Percentiles rank a stretch among this genome's conserved stretches.
phyloP scores from a whole-genome alignment of 2,888 invertebrate genomes.

The Maniola hyperantus region DNA sequence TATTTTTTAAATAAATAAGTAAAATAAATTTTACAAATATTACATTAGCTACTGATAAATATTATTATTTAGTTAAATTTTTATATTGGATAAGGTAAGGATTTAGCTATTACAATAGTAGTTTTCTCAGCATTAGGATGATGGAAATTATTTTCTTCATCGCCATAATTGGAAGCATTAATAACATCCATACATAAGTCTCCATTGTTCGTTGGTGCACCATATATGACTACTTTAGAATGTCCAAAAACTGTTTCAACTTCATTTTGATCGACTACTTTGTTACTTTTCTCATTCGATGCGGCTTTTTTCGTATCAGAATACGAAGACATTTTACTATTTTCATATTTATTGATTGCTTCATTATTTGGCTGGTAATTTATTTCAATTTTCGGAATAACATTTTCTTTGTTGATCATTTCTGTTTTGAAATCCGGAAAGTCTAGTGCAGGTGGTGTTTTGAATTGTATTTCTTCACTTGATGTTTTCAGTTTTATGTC shows the following conservation, averaged over 20 bases:
- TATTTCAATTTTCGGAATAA: conserved; percentile 8
- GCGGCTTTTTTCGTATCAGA: conserved; percentile 29
- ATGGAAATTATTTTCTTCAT: neutral
- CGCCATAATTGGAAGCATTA: neutral
- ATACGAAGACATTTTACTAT: conserved; percentile 21
- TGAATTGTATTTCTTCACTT: conserved; percentile 46
- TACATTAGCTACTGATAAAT: too few species aligned
- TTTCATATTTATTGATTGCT: conserved; percentile 19
- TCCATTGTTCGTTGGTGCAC: conserved; percentile 24
- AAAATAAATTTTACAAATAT: too few species aligned
- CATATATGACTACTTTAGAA: conserved; percentile 67
- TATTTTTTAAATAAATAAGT: too few species aligned
- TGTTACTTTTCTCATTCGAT: conserved; percentile 26
- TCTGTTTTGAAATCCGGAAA: conserved; percentile 62
- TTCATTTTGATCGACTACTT: conserved; percentile 30
- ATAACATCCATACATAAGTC: neutral
- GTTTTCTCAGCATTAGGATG: neutral
- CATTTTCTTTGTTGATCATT: conserved; percentile 48
- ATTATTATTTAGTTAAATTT: too few species aligned
- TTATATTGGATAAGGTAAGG: conserved; percentile 6
- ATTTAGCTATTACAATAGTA: conserved; percentile 8
- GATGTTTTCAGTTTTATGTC: conserved; percentile 25
- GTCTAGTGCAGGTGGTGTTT: conserved; percentile 56
- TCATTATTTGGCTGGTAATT: conserved; percentile 9
- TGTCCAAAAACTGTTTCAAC: conserved; percentile 63